These are phyloP conservation scores for Neopelma chrysocephalum DNA, from an alignment of 2,797 vertebrate genomes.

Conservation along the genomic window DNA sequence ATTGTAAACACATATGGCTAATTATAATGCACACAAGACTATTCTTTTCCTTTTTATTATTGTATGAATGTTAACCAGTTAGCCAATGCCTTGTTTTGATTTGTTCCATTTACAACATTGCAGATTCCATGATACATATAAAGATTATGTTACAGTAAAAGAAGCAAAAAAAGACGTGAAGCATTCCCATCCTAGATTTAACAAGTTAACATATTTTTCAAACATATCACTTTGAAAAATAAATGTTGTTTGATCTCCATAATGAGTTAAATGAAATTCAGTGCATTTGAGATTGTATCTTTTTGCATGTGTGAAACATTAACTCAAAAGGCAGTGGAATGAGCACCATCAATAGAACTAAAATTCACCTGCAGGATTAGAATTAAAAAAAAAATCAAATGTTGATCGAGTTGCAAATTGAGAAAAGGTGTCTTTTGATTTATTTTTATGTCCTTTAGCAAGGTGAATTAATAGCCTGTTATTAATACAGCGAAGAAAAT, in stretches of 20 bases:
- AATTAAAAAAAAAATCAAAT: neutral
- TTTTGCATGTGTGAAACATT: neutral
- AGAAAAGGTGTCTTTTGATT: neutral
- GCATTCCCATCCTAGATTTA: neutral
- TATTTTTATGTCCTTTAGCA: neutral
- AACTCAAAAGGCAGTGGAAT: neutral
- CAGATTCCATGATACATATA: neutral
- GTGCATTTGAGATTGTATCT: neutral
- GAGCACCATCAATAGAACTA: neutral
- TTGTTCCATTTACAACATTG: neutral
- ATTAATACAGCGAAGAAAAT: neutral
- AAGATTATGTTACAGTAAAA: neutral
- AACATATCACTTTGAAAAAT: neutral
- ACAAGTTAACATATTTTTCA: neutral
- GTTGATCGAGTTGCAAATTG: neutral
- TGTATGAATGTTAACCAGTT: neutral
- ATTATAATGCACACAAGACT: neutral
- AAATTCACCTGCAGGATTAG: neutral
- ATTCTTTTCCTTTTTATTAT: neutral
- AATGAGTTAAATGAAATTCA: neutral
- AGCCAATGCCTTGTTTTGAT: neutral
- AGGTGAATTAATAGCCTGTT: neutral
- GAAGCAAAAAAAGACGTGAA: neutral
- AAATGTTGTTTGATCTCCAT: neutral
- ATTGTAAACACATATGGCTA: neutral